Conservation (phyloP, 2,888 invertebrate species). For the Drosophila colorata region DNA sequence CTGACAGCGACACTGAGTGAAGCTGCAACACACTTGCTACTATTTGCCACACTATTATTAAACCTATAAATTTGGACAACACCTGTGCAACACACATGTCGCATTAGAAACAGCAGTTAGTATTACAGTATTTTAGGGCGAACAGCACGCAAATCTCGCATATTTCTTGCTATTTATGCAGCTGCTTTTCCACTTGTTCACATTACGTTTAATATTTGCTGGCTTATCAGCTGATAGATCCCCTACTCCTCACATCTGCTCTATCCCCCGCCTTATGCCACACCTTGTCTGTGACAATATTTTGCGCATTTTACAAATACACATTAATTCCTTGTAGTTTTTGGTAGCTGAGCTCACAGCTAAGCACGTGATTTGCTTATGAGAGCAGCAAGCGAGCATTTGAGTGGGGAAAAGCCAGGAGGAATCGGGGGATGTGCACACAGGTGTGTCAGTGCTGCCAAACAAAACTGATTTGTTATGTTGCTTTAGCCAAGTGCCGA, state of each 20-base stretch:
- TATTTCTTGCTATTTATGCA: constrained; percentile 53
- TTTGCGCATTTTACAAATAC: constrained; percentile 52
- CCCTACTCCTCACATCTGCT: background rate
- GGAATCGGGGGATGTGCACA: constrained; percentile 1
- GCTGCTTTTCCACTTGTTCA: constrained; percentile 41
- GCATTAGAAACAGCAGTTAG: constrained; percentile 34
- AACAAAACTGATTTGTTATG: constrained; percentile 52
- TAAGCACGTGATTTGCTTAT: constrained; percentile 73
- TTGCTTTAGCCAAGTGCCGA: constrained; percentile 31
- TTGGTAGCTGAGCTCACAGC: constrained; percentile 47
- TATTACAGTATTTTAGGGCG: constrained; percentile 14
- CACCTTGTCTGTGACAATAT: constrained; percentile 32
- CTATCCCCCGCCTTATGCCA: no score
- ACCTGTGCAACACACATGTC: constrained; percentile 63
- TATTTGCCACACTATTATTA: constrained; percentile 62
- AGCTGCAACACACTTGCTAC: constrained; percentile 30
- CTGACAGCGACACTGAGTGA: constrained; percentile 42
- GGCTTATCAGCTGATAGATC: constrained; percentile 55
- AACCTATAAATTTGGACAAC: constrained; percentile 63
- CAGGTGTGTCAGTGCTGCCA: constrained; percentile 43
- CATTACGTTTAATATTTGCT: constrained; percentile 48
- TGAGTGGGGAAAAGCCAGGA: constrained; percentile 2
- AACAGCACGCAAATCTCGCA: constrained; percentile 46
- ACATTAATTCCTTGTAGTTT: constrained; percentile 56
- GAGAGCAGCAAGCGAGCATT: constrained; percentile 38